phyloP scores from a whole-genome alignment of 2,797 vertebrate species.

The Micromesistius poutassou region DNA sequence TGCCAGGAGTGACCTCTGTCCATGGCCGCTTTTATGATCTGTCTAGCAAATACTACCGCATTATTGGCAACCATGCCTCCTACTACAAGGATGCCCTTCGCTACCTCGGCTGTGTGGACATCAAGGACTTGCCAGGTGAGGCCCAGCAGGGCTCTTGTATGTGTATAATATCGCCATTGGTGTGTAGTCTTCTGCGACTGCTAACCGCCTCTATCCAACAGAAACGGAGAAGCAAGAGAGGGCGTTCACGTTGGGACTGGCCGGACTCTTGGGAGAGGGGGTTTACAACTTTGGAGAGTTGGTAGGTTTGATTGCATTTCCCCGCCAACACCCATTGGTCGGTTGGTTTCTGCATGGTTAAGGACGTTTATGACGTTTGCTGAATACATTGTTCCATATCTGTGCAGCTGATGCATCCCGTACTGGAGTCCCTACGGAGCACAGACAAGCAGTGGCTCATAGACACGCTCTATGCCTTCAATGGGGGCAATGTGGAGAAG shows the following conservation, averaged over 20 bases:
- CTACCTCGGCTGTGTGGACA: conserved; percentile 93
- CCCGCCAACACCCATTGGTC: background rate
- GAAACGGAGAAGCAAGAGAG: conserved; percentile 94
- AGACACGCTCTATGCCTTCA: conserved; percentile 94
- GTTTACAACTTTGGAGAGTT: conserved; percentile 98
- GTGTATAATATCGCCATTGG: background rate
- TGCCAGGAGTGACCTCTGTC: conserved; percentile 90
- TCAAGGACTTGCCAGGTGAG: conserved; percentile 88
- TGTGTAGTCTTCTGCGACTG: background rate
- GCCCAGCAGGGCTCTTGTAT: background rate
- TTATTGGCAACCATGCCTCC: conserved; percentile 88
- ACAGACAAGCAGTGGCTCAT: conserved; percentile 97
- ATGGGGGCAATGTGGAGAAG: conserved; percentile 91
- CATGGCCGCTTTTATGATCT: conserved; percentile 97
- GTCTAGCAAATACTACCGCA: conserved; percentile 97
- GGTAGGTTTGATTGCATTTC: conserved; percentile 58
- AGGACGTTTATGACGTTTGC: background rate
- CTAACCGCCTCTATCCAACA: conserved; percentile 45
- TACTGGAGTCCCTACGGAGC: conserved; percentile 89
- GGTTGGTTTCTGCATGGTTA: background rate
- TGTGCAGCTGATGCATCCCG: conserved; percentile 92
- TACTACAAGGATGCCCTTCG: conserved; percentile 95
- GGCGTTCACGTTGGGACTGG: conserved; percentile 93
- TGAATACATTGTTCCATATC: conserved; percentile 15
- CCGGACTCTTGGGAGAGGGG: conserved; percentile 91